Evolutionary conservation across 2,797 vertebrate species (phyloP), one percentile per base, ranked within the genome.

Genomic region (Melanotaenia maccullochi): DNA sequence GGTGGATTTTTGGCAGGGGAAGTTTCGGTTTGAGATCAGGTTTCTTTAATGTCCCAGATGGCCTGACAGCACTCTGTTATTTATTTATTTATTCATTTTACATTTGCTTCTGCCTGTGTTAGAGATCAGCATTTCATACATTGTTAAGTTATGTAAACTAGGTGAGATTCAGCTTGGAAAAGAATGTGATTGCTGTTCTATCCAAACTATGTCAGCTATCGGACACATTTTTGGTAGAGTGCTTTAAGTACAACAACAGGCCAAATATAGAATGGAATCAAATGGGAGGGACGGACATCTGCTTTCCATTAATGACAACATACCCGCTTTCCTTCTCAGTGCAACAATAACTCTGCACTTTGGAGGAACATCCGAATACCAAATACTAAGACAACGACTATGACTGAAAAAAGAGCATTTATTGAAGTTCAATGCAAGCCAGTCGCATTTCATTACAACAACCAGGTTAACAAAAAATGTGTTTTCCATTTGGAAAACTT

Each of bases 391-490:
- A 66, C 64, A 12, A 9, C 61, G 42, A 38, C 63, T 52, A 68
- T 76, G 20, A 33, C 70, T 14, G 28, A 32, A 68, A 70, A 71
- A 63, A 62, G 65, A 73, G 67, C 60, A n/a, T 90, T 90, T 93
- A 92, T 83, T 92, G 89, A 83, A 86, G 86, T 89, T 87, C 88
- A 32, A 86, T 87, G 91, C 93, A 94, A 94, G 71, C 93, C 90
- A 90, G 93, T 94, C 83, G 88, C 94, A 92, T 86, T 84, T 91
- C 80, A 93, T 91, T 78, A 91, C 90, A 92, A 90, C 85, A 89
- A 60, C 80, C 63, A 71, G 22, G 67, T 86, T 68, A 85, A 86
- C 64, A 85, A 82, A 85, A 83, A 73, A 61, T 68, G 1, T 59
- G 66, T 11, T 76, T 76, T n/a, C 67, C 58, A 75, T 70, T 76